A percentile compares a stretch with the other conserved stretches of the same genome.
phyloP scores from a whole-genome alignment of 1,140 invertebrate genomes.

The Drosophila littoralis region DNA sequence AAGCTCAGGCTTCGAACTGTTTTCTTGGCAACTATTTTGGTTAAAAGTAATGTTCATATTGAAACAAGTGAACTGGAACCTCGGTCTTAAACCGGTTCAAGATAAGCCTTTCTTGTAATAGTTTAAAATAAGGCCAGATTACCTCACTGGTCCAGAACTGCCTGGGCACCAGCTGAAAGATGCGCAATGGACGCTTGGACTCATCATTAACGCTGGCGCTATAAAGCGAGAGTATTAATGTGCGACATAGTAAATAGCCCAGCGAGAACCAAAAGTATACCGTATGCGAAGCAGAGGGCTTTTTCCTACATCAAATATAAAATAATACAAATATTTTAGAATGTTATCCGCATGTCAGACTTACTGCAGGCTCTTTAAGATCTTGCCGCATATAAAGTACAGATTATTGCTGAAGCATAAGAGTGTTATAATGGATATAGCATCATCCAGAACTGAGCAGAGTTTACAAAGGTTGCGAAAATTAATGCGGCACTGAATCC shows the following conservation, averaged over 20 bases:
- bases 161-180: slow-evolving; percentile 86
- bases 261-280: slow-evolving; percentile 88
- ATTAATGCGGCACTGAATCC: slow-evolving; percentile 86
- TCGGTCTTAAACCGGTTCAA: too few species aligned
- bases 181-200: slow-evolving; percentile 85
- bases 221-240: slow-evolving; percentile 86
- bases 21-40: too few species aligned
- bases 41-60: too few species aligned
- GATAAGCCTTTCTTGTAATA: too few species aligned
- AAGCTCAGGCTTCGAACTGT: too few species aligned
- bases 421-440: slow-evolving; percentile 87
- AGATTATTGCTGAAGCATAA: slow-evolving; percentile 89
- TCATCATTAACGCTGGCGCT: slow-evolving; percentile 88
- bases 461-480: slow-evolving; percentile 86
- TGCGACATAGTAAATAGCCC: slow-evolving; percentile 86
- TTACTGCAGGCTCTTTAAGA: slow-evolving; percentile 89
- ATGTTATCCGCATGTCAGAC: background rate
- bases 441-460: slow-evolving; percentile 86
- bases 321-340: background rate
- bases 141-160: slow-evolving; percentile 87
- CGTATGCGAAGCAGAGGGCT: slow-evolving; percentile 67
- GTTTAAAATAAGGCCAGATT: background rate
- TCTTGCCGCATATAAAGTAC: slow-evolving; percentile 90
- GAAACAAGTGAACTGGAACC: too few species aligned
- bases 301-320: slow-evolving; percentile 51